Evolutionary conservation across 2,888 invertebrate genomes (phyloP), one percentile per base, ranked within the genome.

Genomic region (Microplitis deprimator): DNA sequence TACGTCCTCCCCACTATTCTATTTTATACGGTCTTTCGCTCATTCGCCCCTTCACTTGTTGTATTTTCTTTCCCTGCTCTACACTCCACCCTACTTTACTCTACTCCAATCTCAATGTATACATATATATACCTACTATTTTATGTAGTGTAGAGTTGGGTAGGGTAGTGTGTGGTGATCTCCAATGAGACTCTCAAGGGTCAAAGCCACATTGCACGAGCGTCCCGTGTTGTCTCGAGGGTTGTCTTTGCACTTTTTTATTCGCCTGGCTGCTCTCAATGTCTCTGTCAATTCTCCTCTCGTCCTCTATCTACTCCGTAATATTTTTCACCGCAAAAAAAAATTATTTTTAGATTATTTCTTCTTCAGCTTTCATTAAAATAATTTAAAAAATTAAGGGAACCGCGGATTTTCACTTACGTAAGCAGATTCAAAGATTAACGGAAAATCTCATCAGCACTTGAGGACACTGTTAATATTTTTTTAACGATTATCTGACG

Each of bases 171-270:
- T 50, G 50, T 50, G 50, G 60, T 60, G 13, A 61, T 41, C 20
- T 73, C 70, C 76, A 75, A 79, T 40, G 76, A 72, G 79, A 73
- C 76, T 65, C 76, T 72, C 75, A 79, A 76, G 81, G 84, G 84
- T 86, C 85, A 84, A 82, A 85, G 82, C 81, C 82, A 81, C 64
- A 81, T 20, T 40, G 17, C n/a, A 10, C 20, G 39, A 20, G 17
- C 17, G 40, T 29, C 17, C 10, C 7, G n/a, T 29, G 60, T 10
- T 16, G 60, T 67, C 39, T 68, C 13, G 73, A 29, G 38, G 67
- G 50, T 62, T 61, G 65, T 71, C 67, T 67, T 20, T 13, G 60
- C 17, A 59, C n/a, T 60, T 29, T 29, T 8, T 50, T 20, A 29
- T 8, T 29, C 71, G 13, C 39, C 41, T 10, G 40, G 60, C 6